Evolutionary conservation across 2,888 invertebrate species (phyloP).

Genomic region (Lasioglossum lativentre): DNA sequence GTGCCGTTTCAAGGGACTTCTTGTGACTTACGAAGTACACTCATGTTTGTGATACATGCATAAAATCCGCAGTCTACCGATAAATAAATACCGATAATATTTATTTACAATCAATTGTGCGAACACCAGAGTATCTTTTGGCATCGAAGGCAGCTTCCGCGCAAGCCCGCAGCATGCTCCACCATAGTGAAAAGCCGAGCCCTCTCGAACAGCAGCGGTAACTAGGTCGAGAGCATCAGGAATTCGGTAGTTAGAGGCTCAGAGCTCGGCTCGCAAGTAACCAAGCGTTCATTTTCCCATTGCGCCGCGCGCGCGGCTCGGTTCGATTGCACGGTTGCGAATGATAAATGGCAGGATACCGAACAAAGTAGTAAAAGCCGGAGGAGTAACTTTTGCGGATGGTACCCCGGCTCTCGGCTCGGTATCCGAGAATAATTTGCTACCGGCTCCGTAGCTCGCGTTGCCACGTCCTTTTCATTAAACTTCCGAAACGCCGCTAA

Average conservation of each 20-base stretch:
- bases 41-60: no score
- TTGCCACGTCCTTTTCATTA: conserved; percentile 70
- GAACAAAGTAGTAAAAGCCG: conserved; percentile 61
- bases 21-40: no score
- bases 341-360: conserved; percentile 69
- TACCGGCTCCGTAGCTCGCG: conserved; percentile 57
- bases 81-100: no score
- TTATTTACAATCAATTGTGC: no score
- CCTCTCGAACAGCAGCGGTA: neutral
- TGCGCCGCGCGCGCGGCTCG: conserved; percentile 34
- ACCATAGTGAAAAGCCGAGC: neutral
- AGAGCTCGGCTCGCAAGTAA: neutral
- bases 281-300: conserved; percentile 48
- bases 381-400: conserved; percentile 34
- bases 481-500: conserved; percentile 71
- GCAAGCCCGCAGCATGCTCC: neutral
- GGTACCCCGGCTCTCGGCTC: neutral
- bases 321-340: conserved; percentile 67
- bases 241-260: conserved; percentile 32
- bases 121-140: neutral
- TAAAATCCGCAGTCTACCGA: no score
- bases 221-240: conserved; percentile 20
- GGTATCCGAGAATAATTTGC: conserved; percentile 67
- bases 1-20: no score
- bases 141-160: neutral